Evolutionary conservation across 2,797 vertebrate species (phyloP).

Genomic region (Cercopithecus diana): DNA sequence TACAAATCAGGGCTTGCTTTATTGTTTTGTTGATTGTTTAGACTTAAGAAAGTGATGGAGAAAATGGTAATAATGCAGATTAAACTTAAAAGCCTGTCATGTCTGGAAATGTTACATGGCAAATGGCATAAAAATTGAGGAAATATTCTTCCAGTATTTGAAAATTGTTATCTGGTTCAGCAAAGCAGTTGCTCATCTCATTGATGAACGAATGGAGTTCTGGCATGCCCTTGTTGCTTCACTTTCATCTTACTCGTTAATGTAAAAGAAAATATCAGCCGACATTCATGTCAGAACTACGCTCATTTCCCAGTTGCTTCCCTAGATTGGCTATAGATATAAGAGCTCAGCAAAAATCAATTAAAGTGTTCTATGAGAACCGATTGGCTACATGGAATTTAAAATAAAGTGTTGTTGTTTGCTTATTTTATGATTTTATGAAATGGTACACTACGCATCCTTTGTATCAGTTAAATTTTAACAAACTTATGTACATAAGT

Average conservation of each 20-base stretch:
- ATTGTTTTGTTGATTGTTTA: slow-evolving; percentile 56
- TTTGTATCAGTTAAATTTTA: background rate
- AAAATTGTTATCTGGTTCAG: slow-evolving; percentile 9
- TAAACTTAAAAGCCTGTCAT: slow-evolving; percentile 20
- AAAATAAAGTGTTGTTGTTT: background rate
- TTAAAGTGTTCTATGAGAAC: background rate
- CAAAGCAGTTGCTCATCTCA: background rate
- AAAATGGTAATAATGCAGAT: slow-evolving; percentile 53
- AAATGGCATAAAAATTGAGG: slow-evolving; percentile 19
- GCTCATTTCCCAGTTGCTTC: background rate
- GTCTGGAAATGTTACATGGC: slow-evolving; percentile 19
- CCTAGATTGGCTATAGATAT: background rate
- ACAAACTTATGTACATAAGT: background rate
- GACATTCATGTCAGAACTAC: background rate
- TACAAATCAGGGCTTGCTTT: background rate
- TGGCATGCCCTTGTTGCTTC: background rate
- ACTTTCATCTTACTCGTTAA: background rate
- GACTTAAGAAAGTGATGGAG: slow-evolving; percentile 5
- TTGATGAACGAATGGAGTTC: background rate
- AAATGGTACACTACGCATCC: background rate
- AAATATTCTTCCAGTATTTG: slow-evolving; percentile 15
- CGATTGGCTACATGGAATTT: background rate
- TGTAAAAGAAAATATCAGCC: background rate
- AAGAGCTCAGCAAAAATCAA: background rate
- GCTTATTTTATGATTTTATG: background rate